Conservation (phyloP, 23 tunicate species). For the Ciona savignyi region DNA sequence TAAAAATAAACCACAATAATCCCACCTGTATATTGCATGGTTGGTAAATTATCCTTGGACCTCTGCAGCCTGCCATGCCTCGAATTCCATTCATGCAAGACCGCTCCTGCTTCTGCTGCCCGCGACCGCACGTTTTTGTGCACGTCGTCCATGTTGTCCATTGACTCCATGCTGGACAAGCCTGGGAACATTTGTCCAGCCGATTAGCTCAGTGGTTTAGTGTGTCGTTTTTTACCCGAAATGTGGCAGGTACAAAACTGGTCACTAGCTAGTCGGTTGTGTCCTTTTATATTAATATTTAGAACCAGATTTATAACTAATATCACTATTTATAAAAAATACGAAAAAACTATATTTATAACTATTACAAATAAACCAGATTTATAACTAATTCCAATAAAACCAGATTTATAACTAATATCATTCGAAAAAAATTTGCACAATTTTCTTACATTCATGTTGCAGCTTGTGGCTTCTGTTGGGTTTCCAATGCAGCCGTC, state of each 20-base stretch:
- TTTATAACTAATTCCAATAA: neutral
- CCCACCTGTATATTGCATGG: slow-evolving; percentile 42
- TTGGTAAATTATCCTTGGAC: slow-evolving; percentile 4
- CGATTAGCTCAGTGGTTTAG: too few relatives aligned
- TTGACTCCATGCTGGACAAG: slow-evolving; percentile 60
- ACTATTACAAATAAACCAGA: neutral
- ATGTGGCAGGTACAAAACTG: too few relatives aligned
- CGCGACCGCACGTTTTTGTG: slow-evolving; percentile 63
- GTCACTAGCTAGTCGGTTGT: too few relatives aligned
- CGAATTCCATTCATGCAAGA: slow-evolving; percentile 38
- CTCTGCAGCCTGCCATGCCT: slow-evolving; percentile 55
- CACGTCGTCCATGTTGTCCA: slow-evolving; percentile 69
- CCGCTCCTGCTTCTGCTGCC: slow-evolving; percentile 43
- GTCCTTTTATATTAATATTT: too few relatives aligned
- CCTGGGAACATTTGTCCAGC: slow-evolving; percentile 62
- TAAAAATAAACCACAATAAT: too few relatives aligned
- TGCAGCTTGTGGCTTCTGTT: slow-evolving; percentile 10
- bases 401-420: neutral
- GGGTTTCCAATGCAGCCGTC: slow-evolving; percentile 58
- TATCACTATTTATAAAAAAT: neutral
- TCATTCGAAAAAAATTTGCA: neutral
- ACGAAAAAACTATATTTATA: too few relatives aligned
- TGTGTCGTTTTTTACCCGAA: too few relatives aligned
- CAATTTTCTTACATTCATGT: slow-evolving; percentile 21
- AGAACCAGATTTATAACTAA: too few relatives aligned